phyloP scores from a whole-genome alignment of 2,888 invertebrate species.

The Phyto melanocephala region DNA sequence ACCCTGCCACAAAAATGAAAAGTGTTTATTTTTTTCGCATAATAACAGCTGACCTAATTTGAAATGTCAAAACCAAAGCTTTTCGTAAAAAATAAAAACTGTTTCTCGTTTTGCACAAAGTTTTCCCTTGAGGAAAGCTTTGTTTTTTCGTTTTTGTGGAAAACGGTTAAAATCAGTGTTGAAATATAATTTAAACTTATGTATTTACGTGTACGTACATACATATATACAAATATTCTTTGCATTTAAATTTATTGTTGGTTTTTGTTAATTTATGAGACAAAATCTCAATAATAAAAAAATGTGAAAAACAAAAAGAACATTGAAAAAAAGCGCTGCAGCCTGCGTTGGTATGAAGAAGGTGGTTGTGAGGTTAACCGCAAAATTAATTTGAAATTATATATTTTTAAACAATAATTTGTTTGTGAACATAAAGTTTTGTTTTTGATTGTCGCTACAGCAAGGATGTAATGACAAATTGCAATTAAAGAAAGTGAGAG shows the following conservation, averaged over 20 bases:
- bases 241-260: conserved; percentile 10
- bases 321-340: background rate
- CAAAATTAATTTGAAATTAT: conserved; percentile 49
- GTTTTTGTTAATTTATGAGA: conserved; percentile 36
- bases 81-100: background rate
- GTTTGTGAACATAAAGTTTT: background rate
- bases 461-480: background rate
- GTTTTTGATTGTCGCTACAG: background rate
- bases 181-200: background rate
- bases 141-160: background rate
- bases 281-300: conserved; percentile 32
- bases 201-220: background rate
- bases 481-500: background rate
- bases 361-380: conserved; percentile 25
- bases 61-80: conserved; percentile 59
- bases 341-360: background rate
- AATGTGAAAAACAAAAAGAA: background rate
- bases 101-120: conserved; percentile 22
- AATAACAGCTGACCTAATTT: conserved; percentile 38
- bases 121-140: conserved; percentile 47
- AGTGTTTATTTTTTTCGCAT: conserved; percentile 11
- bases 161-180: conserved; percentile 33
- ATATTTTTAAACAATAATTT: background rate
- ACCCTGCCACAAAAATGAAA: conserved; percentile 25
- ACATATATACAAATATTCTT: background rate